These are phyloP conservation scores for Drosophila fungiperda DNA, from an alignment of 2,888 invertebrate species.

Conservation along the genomic window DNA sequence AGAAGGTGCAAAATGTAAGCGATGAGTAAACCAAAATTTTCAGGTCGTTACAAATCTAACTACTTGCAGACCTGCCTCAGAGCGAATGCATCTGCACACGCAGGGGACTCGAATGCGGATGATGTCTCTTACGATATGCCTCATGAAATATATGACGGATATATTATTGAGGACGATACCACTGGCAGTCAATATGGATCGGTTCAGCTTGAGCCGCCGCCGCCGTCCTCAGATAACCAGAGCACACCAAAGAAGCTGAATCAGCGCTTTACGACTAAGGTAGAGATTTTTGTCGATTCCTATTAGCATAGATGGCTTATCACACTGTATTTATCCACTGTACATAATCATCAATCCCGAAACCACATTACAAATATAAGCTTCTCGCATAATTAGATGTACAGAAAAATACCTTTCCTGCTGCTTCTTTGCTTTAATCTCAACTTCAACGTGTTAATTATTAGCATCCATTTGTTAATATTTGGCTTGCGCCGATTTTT, in stretches of 20 bases:
- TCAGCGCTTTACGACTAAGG: conserved; percentile 82
- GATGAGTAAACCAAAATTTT: not conserved
- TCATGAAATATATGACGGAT: conserved; percentile 57
- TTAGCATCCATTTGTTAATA: conserved; percentile 36
- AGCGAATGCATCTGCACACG: conserved; percentile 1
- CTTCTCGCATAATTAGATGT: conserved; percentile 25
- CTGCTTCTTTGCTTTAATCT: not conserved
- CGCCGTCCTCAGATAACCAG: conserved; percentile 73
- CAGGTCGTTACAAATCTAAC: too few relatives aligned
- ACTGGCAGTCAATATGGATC: conserved; percentile 60
- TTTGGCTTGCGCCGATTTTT: conserved; percentile 56
- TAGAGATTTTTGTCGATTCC: conserved; percentile 84
- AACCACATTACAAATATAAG: conserved; percentile 57
- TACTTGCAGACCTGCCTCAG: conserved; percentile 36
- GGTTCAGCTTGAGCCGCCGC: conserved; percentile 62
- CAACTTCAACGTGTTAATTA: conserved; percentile 3
- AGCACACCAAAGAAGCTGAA: conserved; percentile 82
- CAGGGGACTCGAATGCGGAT: conserved; percentile 54
- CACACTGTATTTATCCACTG: conserved; percentile 37
- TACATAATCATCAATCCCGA: conserved; percentile 27
- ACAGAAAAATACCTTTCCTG: conserved; percentile 10
- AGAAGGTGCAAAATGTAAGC: conserved; percentile 78
- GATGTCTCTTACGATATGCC: conserved; percentile 81
- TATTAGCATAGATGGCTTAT: conserved; percentile 58
- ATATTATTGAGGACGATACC: conserved; percentile 45